Evolutionary conservation across 2,797 vertebrate genomes (phyloP).

Genomic region (Bradypodion pumilum): DNA sequence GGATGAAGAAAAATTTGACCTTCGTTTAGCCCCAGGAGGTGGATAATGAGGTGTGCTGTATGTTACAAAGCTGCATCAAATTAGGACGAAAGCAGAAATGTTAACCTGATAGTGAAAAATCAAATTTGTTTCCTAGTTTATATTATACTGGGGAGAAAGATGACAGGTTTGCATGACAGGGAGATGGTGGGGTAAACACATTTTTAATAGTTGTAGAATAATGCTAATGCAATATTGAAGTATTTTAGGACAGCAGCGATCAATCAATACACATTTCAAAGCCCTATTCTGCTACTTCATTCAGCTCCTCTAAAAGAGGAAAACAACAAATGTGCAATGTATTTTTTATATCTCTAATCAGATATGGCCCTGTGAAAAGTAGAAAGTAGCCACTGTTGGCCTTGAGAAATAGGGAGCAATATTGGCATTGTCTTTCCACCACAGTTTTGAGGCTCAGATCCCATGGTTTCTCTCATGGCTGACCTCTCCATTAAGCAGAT

Average conservation of each 20-base stretch:
- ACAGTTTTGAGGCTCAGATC: neutral
- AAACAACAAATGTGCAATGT: neutral
- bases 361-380: neutral
- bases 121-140: conserved; percentile 44
- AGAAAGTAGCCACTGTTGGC: neutral
- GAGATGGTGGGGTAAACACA: conserved; percentile 11
- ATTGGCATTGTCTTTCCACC: neutral
- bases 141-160: neutral
- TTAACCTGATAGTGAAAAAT: conserved; percentile 38
- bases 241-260: neutral
- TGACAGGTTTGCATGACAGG: neutral
- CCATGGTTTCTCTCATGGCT: too few species aligned
- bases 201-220: conserved; percentile 10
- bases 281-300: neutral
- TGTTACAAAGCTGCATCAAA: conserved; percentile 33
- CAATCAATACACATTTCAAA: neutral
- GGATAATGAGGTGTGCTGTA: conserved; percentile 30
- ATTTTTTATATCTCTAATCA: neutral
- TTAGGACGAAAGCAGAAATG: conserved; percentile 14
- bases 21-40: conserved; percentile 48
- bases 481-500: neutral
- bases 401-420: neutral
- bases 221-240: conserved; percentile 25
- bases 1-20: conserved; percentile 48
- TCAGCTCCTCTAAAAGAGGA: too few species aligned